Percentiles rank a stretch among this genome's conserved stretches.
Conservation (phyloP, 2,888 invertebrate species). For the Cryptus armator region DNA sequence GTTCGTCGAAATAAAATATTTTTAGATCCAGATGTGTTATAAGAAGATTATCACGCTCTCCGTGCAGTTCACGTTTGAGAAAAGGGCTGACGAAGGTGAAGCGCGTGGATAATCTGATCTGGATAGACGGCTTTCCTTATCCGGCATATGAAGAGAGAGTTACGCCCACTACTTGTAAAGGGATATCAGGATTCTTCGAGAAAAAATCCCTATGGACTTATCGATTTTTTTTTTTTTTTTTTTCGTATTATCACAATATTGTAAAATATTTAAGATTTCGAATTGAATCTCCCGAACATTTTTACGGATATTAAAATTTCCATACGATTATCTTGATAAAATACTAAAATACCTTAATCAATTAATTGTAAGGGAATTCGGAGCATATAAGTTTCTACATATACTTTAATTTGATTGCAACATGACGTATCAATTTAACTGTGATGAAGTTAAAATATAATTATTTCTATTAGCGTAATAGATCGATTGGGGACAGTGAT, state of each 20-base stretch:
- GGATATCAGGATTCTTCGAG: background rate
- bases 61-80: background rate
- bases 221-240: background rate
- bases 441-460: no score
- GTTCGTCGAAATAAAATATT: slow-evolving; percentile 6
- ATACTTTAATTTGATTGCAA: no score
- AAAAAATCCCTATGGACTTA: background rate
- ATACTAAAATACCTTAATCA: no score
- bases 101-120: slow-evolving; percentile 42
- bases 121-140: slow-evolving; percentile 35
- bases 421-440: no score
- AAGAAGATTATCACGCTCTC: slow-evolving; percentile 27
- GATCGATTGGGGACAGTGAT: no score
- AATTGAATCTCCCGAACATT: no score
- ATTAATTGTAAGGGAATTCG: no score
- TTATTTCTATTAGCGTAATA: no score
- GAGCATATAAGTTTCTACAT: no score
- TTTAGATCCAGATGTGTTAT: background rate
- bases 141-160: background rate
- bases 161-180: background rate
- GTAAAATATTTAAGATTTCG: no score
- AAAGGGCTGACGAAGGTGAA: background rate
- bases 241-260: background rate
- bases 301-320: no score
- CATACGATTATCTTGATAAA: no score